A percentile compares a stretch with the other conserved stretches of the same genome.
Conservation (phyloP, 2,888 invertebrate genomes). For the Macrosiphum euphorbiae region DNA sequence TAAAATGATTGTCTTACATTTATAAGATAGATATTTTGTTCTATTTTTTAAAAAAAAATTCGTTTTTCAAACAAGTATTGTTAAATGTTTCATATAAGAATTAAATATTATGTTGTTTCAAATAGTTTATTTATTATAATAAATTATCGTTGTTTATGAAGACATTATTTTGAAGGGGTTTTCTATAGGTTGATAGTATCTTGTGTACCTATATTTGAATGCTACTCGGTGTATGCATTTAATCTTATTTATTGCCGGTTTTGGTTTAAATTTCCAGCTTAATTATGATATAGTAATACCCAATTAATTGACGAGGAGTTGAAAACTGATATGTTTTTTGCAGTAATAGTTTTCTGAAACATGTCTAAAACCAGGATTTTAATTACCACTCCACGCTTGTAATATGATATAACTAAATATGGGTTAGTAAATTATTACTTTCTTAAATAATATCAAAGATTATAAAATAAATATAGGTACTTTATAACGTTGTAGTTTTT, state of each 20-base stretch:
- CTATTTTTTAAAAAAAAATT: no score
- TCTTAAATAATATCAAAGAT: background rate
- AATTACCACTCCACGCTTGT: background rate
- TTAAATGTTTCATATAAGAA: background rate
- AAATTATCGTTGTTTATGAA: background rate
- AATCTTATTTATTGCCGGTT: background rate
- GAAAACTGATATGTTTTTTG: slow-evolving; percentile 19
- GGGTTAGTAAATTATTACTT: background rate
- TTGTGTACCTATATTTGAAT: background rate
- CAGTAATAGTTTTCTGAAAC: background rate
- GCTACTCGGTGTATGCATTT: background rate
- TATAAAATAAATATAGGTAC: background rate
- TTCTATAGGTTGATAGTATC: background rate
- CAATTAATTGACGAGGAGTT: background rate
- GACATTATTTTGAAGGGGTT: background rate
- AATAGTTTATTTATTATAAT: background rate
- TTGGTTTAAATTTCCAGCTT: slow-evolving; percentile 9
- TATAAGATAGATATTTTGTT: background rate
- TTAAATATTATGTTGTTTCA: background rate
- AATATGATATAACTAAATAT: slow-evolving; percentile 5
- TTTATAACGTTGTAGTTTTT: background rate
- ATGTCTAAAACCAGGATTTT: slow-evolving; percentile 1
- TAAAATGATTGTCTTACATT: background rate
- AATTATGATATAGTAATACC: background rate
- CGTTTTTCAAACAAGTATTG: background rate